Conservation (phyloP, 2,797 vertebrate species). For the Hipposideros larvatus region DNA sequence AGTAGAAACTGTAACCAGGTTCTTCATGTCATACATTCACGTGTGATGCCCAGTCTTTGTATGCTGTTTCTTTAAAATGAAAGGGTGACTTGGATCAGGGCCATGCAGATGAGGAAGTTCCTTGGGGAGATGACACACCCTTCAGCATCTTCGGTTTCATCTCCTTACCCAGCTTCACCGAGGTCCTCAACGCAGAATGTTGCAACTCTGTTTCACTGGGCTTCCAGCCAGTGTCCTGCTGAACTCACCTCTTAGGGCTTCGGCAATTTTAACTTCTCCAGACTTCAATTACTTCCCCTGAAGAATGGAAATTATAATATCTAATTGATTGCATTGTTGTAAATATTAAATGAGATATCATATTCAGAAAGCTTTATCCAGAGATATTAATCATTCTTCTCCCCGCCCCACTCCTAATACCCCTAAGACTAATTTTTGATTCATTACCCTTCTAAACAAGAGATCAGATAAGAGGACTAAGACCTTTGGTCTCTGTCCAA, state of each 20-base stretch:
- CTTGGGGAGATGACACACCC: background rate
- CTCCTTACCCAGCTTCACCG: background rate
- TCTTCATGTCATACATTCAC: constrained; percentile 1
- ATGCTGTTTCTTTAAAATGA: constrained; percentile 85
- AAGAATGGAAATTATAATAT: background rate
- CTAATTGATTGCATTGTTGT: background rate
- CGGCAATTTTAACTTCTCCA: background rate
- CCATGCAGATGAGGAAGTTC: background rate
- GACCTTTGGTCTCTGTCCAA: background rate
- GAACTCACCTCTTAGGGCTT: background rate
- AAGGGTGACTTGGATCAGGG: constrained; percentile 61
- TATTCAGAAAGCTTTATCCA: background rate
- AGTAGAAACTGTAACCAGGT: constrained; percentile 33
- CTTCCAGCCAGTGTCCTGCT: background rate
- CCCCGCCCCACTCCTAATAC: background rate
- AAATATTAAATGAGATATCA: background rate
- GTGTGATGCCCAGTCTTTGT: constrained; percentile 61
- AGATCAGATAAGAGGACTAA: constrained; percentile 3
- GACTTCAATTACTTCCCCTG: background rate
- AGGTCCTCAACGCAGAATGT: background rate
- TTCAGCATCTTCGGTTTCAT: background rate
- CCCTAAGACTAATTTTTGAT: background rate
- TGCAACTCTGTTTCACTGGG: background rate
- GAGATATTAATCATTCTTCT: background rate
- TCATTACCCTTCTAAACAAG: background rate